Evolutionary conservation across 2,113 vertebrate genomes (phyloP).

Genomic region (Tinamus guttatus): DNA sequence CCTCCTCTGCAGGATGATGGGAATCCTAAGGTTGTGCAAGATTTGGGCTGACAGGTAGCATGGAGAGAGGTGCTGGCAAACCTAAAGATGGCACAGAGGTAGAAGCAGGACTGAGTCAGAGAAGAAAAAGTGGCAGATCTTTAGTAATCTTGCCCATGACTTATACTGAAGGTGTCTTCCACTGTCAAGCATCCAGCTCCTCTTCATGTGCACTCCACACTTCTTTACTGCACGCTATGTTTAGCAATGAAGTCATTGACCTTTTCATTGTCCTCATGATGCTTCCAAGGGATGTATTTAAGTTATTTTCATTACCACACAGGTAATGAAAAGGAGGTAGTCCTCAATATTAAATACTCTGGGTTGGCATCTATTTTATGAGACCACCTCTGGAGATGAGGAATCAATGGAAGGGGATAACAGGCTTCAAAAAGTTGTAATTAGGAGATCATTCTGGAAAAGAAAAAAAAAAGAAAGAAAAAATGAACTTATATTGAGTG

Average conservation of each 20-base stretch:
- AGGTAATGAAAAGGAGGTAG: neutral
- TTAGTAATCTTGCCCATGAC: neutral
- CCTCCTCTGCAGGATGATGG: neutral
- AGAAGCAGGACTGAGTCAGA: neutral
- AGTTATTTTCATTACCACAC: neutral
- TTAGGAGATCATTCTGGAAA: neutral
- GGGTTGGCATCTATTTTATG: neutral
- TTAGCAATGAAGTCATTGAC: conserved; percentile 58
- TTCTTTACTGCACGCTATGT: conserved; percentile 32
- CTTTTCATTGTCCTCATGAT: conserved; percentile 13
- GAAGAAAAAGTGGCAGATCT: neutral
- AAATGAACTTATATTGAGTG: neutral
- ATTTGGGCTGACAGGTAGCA: neutral
- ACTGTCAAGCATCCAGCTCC: neutral
- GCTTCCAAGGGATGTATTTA: neutral
- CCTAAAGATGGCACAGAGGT: neutral
- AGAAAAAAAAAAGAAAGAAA: neutral
- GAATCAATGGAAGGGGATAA: neutral
- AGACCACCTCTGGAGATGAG: neutral
- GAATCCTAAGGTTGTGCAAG: neutral
- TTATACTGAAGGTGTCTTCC: neutral
- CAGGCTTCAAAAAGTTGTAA: neutral
- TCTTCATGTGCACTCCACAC: fast-evolving
- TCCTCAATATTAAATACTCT: neutral
- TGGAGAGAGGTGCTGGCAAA: neutral